Base-by-base conservation (phyloP, 2,113 vertebrate genomes). In the Narcine bancroftii region DNA sequence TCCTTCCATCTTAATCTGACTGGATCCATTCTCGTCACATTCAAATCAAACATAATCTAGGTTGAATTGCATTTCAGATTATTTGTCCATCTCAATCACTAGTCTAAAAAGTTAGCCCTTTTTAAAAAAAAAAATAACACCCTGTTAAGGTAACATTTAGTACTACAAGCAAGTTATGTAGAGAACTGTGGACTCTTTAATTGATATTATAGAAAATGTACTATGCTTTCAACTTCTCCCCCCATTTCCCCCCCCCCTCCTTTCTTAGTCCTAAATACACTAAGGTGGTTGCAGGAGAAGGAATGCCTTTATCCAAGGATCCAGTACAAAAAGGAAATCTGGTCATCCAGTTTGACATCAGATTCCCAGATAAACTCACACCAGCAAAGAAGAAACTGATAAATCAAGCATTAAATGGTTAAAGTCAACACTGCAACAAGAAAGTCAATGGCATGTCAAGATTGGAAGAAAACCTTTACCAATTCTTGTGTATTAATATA, bases 231-330 rank as follows among this genome's bases (percentile, higher is more conserved):
- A 69, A 33, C 10, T 77, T 93, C 39, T 85, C 15, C 19, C 85
- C 29, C 63, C 92, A 92, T 47, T 87, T 77, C 42, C 92, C 81
- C 11, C 94, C 36, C 83, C 73, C 42, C 92, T 79, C 11, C 94
- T 13, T 6, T 17, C 50, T 29, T 36, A 99, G 99, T 94, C 97
- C 97, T 77, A 94, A 94, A 26, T 99, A 98, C 95, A 96, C 93
- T 63, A 98, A 99, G 91, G 93, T 96, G 92, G 96, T 99, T 92
- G 95, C 95, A 0, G 97, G 96, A 79, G 98, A 99, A 93, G 99
- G 99, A 92, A 99, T 99, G 98, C 98, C 97, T 0, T 93, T 97
- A 92, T 93, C 93, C 1, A 92, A 94, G 66, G 95, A 97, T 93
- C 96, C 95, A 17, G 94, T 81, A 29, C 93, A 92, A 93, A 97